Conservation (phyloP, 2,888 invertebrate genomes). For the Dermolepida albohirtum region DNA sequence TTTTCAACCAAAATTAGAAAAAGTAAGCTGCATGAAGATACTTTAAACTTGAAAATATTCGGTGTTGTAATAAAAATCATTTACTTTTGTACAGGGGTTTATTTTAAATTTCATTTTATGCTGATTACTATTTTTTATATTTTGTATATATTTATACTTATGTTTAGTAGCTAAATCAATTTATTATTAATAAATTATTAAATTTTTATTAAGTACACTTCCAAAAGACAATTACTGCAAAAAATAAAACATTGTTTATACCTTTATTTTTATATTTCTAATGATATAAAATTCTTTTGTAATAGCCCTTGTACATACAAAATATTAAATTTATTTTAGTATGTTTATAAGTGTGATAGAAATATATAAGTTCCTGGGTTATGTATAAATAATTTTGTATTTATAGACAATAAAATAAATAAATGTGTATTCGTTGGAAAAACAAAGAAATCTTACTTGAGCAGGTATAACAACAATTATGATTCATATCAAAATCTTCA, state of each 20-base stretch:
- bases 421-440: slow-evolving; percentile 8
- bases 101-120: slow-evolving; percentile 2
- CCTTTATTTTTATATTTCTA: too few relatives aligned
- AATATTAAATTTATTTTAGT: neutral
- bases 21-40: neutral
- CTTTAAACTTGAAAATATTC: slow-evolving; percentile 16
- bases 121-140: neutral
- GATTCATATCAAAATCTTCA: slow-evolving; percentile 38
- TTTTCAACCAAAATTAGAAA: neutral
- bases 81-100: slow-evolving; percentile 34
- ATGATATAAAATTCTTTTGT: neutral
- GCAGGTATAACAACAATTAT: slow-evolving; percentile 6
- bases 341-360: slow-evolving; percentile 37
- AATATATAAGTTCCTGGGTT: slow-evolving; percentile 42
- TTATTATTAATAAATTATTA: too few relatives aligned
- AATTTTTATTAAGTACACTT: too few relatives aligned
- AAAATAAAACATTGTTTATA: too few relatives aligned
- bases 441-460: slow-evolving; percentile 1
- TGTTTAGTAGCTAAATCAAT: too few relatives aligned
- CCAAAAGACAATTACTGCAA: too few relatives aligned
- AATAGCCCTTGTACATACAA: slow-evolving; percentile 3
- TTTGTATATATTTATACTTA: too few relatives aligned
- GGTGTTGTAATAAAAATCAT: slow-evolving; percentile 25
- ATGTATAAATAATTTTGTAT: slow-evolving; percentile 31
- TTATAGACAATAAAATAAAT: slow-evolving; percentile 39